Base-by-base conservation (phyloP, 2,888 invertebrate species). In the Plagodis dolabraria region DNA sequence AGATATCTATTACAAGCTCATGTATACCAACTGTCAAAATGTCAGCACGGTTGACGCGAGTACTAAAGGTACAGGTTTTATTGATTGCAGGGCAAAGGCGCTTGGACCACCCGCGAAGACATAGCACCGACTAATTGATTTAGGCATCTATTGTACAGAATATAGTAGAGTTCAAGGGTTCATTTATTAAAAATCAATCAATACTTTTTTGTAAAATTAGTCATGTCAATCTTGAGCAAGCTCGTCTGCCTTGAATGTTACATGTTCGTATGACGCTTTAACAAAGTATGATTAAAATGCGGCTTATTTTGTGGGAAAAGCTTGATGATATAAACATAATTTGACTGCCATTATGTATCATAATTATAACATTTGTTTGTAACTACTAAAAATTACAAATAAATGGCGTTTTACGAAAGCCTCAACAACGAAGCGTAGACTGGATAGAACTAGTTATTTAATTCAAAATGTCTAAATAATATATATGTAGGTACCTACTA, bases 91-190 rank as follows among this genome's bases (percentile, higher is more conserved):
- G 83, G 80, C 82, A 79, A 77, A 79, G 72, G 65, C 76, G 72
- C 67, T 74, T 46, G 64, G 88, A 85, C 90, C 89, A 80, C 90
- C 91, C 86, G 77, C 74, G 63, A 77, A 64, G 76, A 69, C 64
- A 65, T 69, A 72, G 67, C 72, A 58, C 65, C 72, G 64, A 74
- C 74, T 85, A 86, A 90, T 87, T 87, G 85, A 84, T 78, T 78
- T 70, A 72, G 75, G 67, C 71, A 70, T 65, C 75, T 70, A 82
- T 86, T 85, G 85, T 87, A 76, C 79, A 81, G 69, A 65, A 67
- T 71, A 67, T 76, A 75, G 71, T 73, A 50, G 76, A 84, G 86
- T 80, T 89, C 85, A 89, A 74, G 88, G 84, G 82, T 86, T 72
- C 59, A 43, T 60, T 74, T 77, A 83, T 84, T 80, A 80, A 75